Conservation (phyloP, 2,113 vertebrate genomes). For the Alligator sinensis region DNA sequence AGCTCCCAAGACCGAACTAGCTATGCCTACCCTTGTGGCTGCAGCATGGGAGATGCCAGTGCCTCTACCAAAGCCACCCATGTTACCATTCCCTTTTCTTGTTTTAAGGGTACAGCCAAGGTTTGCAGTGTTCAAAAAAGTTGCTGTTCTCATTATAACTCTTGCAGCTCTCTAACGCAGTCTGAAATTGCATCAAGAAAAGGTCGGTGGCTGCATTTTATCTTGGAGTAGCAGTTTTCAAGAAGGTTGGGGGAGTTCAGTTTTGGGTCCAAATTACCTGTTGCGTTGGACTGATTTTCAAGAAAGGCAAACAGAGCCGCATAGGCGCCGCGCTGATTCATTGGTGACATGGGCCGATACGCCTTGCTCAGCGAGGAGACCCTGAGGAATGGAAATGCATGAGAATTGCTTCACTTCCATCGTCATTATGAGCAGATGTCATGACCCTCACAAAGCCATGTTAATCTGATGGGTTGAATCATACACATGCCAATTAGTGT, state of each 20-base stretch:
- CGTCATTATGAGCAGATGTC: neutral
- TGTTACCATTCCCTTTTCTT: neutral
- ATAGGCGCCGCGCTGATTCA: neutral
- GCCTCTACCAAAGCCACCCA: neutral
- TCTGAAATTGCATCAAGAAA: neutral
- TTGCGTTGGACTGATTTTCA: neutral
- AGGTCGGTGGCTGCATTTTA: accelerated
- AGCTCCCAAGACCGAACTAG: no score
- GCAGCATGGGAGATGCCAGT: no score
- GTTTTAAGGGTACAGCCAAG: neutral
- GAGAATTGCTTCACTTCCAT: neutral
- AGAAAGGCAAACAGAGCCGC: constrained; percentile 15
- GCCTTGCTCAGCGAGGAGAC: constrained; percentile 14
- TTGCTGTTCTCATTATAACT: neutral
- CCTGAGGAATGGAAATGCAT: neutral
- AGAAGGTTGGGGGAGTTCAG: neutral
- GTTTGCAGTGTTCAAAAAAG: neutral
- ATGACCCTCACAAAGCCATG: neutral
- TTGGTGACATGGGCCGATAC: neutral
- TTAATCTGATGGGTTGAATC: no score
- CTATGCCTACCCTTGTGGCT: no score
- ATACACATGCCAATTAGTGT: no score
- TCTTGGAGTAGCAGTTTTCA: neutral
- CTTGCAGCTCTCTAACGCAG: neutral
- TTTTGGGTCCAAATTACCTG: constrained; percentile 1